Evolutionary conservation across 2,888 invertebrate species (phyloP), one percentile per base, ranked within the genome.

Genomic region (Caradrina kadenii): DNA sequence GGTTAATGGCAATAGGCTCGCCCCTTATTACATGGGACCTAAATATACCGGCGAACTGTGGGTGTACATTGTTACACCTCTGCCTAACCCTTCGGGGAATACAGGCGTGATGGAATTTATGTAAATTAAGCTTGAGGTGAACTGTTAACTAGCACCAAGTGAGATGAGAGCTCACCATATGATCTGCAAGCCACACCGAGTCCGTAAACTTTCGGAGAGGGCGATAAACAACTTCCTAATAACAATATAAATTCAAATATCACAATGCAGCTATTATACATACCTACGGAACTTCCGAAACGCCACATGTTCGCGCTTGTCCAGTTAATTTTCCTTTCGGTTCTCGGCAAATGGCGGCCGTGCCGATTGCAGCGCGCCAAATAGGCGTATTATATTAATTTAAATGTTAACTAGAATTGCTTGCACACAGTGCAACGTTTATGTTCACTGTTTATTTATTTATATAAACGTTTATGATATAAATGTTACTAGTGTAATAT

Each of bases 351-450:
- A 89, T 88, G 83, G 85, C 79, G 73, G 81, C 72, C 79, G 81
- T 71, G 79, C 73, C 82, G 84, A 87, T 86, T 85, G 86, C 82
- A 84, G 83, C 70, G 76, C 78, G 86, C 81, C 82, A 82, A 81
- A 86, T 85, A 83, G 85, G 79, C 72, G 74, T 75, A 85, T 85
- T 82, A 83, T 84, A 84, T 86, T 85, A 85, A 86, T 86, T 84
- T 79, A 70, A 83, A 80, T 82, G 80, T 73, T 80, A 79, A 86
- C 82, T 80, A 68, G 62, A 66, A 82, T 78, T 63, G 69, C 76
- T 67, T 68, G 64, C 66, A 53, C 63, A 70, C 42, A 62, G 72
- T 68, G 76, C 63, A 55, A 62, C 71, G 54, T 69, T 79, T 76
- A 69, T 58, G 72, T 63, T 72, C 63, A 60, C 67, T 79, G 73